Conservation (phyloP, 2,888 invertebrate genomes). For the Mesopsocus fuscifrons region DNA sequence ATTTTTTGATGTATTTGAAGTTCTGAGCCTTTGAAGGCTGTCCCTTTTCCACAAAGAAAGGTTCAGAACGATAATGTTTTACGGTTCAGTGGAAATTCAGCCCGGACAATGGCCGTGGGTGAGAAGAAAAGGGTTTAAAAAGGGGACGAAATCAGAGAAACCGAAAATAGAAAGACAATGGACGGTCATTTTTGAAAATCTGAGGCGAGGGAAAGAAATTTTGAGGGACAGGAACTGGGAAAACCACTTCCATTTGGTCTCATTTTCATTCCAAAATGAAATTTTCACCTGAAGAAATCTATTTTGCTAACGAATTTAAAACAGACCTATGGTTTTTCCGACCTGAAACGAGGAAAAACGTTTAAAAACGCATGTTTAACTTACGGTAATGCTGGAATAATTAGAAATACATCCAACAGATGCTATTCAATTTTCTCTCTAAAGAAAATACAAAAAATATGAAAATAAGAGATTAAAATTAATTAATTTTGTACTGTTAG, state of each 20-base stretch:
- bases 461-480: constrained; percentile 10
- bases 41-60: too few relatives aligned
- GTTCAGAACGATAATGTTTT: too few relatives aligned
- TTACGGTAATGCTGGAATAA: constrained; percentile 6
- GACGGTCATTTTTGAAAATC: too few relatives aligned
- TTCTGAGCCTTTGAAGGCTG: too few relatives aligned
- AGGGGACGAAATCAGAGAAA: too few relatives aligned
- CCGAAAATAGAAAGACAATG: too few relatives aligned
- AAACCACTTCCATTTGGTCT: neutral
- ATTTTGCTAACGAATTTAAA: constrained; percentile 9
- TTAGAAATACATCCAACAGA: constrained; percentile 4
- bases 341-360: constrained; percentile 1
- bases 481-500: constrained; percentile 3
- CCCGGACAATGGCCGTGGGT: too few relatives aligned
- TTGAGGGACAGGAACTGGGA: too few relatives aligned
- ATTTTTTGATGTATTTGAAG: too few relatives aligned
- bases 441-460: constrained; percentile 9
- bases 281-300: constrained; percentile 11
- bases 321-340: constrained; percentile 4
- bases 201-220: too few relatives aligned
- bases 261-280: constrained; percentile 3
- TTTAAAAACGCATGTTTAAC: constrained; percentile 9
- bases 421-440: neutral
- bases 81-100: too few relatives aligned
- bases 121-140: too few relatives aligned